Evolutionary conservation across 2,888 invertebrate genomes (phyloP).

Genomic region (Polydrusus pterygomalis): DNA sequence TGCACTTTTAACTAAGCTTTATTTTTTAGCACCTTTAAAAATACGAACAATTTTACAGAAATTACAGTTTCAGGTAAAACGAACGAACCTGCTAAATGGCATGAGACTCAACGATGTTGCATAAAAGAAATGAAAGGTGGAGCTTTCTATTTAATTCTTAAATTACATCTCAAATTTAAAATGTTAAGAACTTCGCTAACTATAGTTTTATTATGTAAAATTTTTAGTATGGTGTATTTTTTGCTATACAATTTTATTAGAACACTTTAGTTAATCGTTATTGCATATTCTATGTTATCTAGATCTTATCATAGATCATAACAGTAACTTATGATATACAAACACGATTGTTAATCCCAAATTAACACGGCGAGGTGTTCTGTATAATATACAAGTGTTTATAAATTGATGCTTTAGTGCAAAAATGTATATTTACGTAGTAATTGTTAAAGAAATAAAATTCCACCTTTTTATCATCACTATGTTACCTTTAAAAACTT

Average conservation of each 20-base stretch:
- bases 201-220: background rate
- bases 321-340: no score
- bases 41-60: no score
- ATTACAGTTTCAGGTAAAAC: no score
- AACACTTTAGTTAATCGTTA: no score
- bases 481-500: background rate
- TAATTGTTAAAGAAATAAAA: background rate
- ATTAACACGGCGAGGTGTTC: no score
- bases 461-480: background rate
- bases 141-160: background rate
- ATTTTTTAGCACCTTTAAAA: no score
- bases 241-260: no score
- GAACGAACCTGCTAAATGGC: background rate
- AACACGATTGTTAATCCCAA: background rate
- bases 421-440: background rate
- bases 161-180: background rate
- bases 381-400: background rate
- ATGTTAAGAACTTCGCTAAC: background rate
- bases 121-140: background rate
- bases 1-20: no score
- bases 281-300: no score
- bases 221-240: no score
- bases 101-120: constrained; percentile 17
- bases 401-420: background rate
- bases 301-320: no score